Evolutionary conservation across 1,140 invertebrate genomes (phyloP), one percentile per base, ranked within the genome.

Genomic region (Drosophila nannoptera): DNA sequence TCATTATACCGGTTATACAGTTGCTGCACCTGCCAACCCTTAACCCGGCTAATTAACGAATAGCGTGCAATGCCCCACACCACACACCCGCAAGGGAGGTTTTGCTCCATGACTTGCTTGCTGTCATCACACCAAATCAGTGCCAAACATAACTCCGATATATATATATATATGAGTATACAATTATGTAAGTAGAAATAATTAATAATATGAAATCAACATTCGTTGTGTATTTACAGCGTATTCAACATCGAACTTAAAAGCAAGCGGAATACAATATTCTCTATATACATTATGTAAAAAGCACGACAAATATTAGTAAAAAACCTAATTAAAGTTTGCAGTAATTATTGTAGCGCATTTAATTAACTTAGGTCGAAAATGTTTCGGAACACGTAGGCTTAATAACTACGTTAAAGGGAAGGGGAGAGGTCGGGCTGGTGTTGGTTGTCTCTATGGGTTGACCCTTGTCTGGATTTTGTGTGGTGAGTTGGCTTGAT

Each of bases 401-500:
- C 45, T 49, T 55, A 70, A 62, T 58, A 63, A 58, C 67, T 67
- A 72, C 65, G 42, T 70, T 49, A 7, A 22, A 14, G 38, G 46
- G 22, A 12, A 52, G 43, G 32, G 22, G 22, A 22, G 22, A 22
- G 22, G 22, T 1, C 3, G 22, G 22, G 22, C 22, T 22, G 22
- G 43, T 43, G 14, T 29, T 48, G 8, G 6, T 50, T 35, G 33
- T 9, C n/a, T 35, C n/a, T 35, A 33, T 33, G 31, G 7, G 31
- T 36, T 52, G 49, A 54, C 49, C 29, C 38, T 68, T 53, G 2
- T 62, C 52, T 67, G 43, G 71, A 87, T 88, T 88, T 88, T 87
- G 86, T 88, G 86, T 87, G 86, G 78, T 83, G 86, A 87, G 86
- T 88, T 82, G 63, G 50, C 67, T 63, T 54, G 31, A 56, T 43